Evolutionary conservation across 2,113 vertebrate genomes (phyloP), one percentile per base, ranked within the genome.

Genomic region (Pleuronectes platessa): DNA sequence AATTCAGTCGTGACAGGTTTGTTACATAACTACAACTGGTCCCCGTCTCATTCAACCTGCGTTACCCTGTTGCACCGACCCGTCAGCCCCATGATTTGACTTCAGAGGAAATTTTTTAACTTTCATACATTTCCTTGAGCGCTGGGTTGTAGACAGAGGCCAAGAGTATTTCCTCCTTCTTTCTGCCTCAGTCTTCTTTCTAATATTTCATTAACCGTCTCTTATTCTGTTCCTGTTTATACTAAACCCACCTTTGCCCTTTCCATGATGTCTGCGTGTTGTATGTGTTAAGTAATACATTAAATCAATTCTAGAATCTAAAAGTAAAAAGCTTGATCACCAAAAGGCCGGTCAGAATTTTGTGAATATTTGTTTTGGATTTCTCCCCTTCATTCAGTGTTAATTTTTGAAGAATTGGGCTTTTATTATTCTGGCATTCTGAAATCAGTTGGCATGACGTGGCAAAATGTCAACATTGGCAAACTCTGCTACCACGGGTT

Each of bases 91-190:
- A n/a, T 18, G 61, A 67, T 69, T 56, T 17, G 17, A 47, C 75
- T 71, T 76, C 47, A 65, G 56, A 65, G 47, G 42, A 78, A 74
- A 51, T 79, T 79, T 82, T 71, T 73, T 54, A 79, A 49, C 71
- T 60, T 79, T 78, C 40, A 85, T 74, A 47, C 14, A 49, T 81
- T 51, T 80, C 3, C 9, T 69, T 12, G 31, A 6, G 24, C 24
- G 18, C 37, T 26, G 37, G 21, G 21, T 23, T 35, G 6, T 14
- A 51, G 54, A 71, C 2, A 2, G 9, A 37, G n/a, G 54, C 11
- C 58, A 76, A 40, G 3, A 61, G n/a, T n/a, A 61, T 7, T 31
- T 77, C 14, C n/a, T 42, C 21, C 42, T 15, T 4, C 53, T n/a
- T 56, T 49, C 10, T 71, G 0, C 17, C 18, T 45, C 18, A 11